These are phyloP conservation scores for Syndactyla subalaris DNA, from an alignment of 2,797 vertebrate species.

Conservation along the genomic window DNA sequence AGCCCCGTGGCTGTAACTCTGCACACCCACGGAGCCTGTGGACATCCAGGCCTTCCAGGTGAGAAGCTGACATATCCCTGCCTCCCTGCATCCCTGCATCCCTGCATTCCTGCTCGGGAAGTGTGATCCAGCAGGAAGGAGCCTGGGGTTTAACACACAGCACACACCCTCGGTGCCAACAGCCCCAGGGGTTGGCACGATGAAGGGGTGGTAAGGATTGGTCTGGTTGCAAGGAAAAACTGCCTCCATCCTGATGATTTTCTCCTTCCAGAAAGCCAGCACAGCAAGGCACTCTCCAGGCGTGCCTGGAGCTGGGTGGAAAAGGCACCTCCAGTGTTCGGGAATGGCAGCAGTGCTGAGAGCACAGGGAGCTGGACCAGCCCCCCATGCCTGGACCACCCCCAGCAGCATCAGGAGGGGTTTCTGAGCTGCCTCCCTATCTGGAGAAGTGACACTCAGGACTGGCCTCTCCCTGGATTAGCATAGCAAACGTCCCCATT, in stretches of 20 bases:
- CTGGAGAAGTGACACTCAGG: background rate
- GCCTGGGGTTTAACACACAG: background rate
- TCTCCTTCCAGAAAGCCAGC: background rate
- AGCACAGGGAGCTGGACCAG: background rate
- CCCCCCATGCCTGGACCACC: background rate
- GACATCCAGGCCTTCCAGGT: background rate
- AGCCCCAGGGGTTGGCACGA: background rate
- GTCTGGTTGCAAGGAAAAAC: background rate
- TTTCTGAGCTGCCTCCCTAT: background rate
- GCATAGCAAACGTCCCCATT: background rate
- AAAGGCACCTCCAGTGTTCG: background rate
- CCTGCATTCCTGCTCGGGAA: background rate
- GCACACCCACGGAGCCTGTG: accelerated
- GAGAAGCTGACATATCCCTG: background rate
- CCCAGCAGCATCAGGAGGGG: background rate
- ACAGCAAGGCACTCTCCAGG: background rate
- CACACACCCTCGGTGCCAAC: background rate
- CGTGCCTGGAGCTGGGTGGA: background rate
- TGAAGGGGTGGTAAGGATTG: background rate
- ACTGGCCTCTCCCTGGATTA: background rate
- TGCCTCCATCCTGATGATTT: background rate
- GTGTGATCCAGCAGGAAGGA: background rate
- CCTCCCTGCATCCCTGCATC: background rate
- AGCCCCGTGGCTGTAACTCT: background rate
- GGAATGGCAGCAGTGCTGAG: background rate